Evolutionary conservation across 2,113 vertebrate genomes (phyloP).

Genomic region (Raja brachyura): DNA sequence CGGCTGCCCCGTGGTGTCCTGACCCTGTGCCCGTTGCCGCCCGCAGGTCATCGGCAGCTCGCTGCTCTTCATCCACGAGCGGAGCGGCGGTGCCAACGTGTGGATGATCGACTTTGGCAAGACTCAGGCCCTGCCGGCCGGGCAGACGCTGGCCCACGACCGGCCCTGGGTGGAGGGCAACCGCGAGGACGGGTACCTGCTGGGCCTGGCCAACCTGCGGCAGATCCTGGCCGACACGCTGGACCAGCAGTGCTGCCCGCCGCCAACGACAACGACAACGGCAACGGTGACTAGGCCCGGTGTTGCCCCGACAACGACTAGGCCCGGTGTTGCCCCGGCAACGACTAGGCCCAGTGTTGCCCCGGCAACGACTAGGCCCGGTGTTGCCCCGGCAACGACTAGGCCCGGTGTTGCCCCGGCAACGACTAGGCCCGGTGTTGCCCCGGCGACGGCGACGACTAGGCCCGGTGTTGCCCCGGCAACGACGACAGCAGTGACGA

Average conservation of each 20-base stretch:
- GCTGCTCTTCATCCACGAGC: slow-evolving; percentile 57
- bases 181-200: slow-evolving; percentile 68
- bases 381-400: too few species aligned
- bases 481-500: too few species aligned
- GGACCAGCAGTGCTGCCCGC: not conserved
- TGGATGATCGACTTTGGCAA: slow-evolving; percentile 81
- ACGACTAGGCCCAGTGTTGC: too few species aligned
- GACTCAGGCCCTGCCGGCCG: slow-evolving; percentile 51
- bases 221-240: slow-evolving; percentile 53
- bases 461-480: too few species aligned
- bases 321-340: too few species aligned
- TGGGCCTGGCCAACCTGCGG: slow-evolving; percentile 59
- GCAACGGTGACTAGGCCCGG: too few species aligned
- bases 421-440: too few species aligned
- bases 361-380: too few species aligned
- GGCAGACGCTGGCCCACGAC: slow-evolving; percentile 50
- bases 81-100: slow-evolving; percentile 53
- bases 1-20: too few species aligned
- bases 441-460: too few species aligned
- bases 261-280: slow-evolving; percentile 8
- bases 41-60: slow-evolving; percentile 66
- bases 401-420: too few species aligned
- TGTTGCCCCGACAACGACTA: too few species aligned
- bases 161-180: slow-evolving; percentile 61
- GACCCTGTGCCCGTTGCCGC: not conserved